Conservation (phyloP, 2,113 vertebrate genomes). For the Martes martes region DNA sequence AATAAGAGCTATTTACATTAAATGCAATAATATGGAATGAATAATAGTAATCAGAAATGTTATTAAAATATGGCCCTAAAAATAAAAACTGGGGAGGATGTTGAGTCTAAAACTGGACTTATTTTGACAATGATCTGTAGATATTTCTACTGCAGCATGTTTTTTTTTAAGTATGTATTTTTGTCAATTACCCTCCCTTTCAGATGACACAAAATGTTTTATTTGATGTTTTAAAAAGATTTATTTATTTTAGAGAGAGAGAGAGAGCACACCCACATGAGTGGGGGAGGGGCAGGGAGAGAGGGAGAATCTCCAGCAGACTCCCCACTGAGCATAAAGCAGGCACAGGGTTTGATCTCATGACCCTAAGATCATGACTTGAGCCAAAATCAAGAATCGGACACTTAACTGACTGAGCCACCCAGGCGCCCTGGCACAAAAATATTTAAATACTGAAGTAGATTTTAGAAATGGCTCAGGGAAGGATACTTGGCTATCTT, state of each 20-base stretch:
- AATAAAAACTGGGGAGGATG: not conserved
- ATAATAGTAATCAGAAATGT: not conserved
- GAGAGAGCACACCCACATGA: not conserved
- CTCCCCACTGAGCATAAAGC: not conserved
- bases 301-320: not conserved
- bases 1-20: not conserved
- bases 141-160: not conserved
- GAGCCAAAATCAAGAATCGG: not conserved
- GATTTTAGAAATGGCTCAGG: not conserved
- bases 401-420: not conserved
- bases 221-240: not conserved
- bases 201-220: not conserved
- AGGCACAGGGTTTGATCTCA: not conserved
- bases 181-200: not conserved
- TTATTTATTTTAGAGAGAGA: not conserved
- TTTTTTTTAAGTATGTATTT: not conserved
- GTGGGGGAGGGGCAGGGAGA: not conserved
- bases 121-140: conserved; percentile 12
- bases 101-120: not conserved
- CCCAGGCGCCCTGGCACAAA: not conserved
- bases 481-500: not conserved
- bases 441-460: not conserved
- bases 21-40: not conserved
- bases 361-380: not conserved
- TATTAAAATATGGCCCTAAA: not conserved